A percentile compares a stretch with the other conserved stretches of the same genome.
These are phyloP conservation scores for Notechis scutatus DNA, from an alignment of 2,113 vertebrate genomes.

Conservation along the genomic window DNA sequence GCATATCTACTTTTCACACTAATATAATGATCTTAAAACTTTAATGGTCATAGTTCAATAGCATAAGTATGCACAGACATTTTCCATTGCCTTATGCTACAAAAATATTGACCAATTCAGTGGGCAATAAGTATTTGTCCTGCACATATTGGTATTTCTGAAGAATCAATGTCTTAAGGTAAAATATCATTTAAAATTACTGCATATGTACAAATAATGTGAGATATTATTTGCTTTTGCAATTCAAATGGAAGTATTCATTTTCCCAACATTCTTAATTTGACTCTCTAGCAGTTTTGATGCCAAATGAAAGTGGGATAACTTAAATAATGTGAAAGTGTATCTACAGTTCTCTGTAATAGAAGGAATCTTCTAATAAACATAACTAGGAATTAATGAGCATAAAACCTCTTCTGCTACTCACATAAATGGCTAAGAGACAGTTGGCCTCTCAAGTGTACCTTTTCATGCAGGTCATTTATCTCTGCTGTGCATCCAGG, in stretches of 20 bases:
- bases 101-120: background rate
- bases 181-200: background rate
- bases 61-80: background rate
- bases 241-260: background rate
- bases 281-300: background rate
- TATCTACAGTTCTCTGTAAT: background rate
- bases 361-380: constrained; percentile 8
- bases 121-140: background rate
- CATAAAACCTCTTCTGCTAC: background rate
- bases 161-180: background rate
- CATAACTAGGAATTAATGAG: constrained; percentile 1
- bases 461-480: constrained; percentile 84
- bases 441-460: constrained; percentile 46
- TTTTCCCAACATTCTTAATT: background rate
- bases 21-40: background rate
- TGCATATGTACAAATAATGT: background rate
- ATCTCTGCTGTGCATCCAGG: constrained; percentile 81
- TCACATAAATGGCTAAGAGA: constrained; percentile 24
- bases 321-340: background rate
- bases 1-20: background rate
- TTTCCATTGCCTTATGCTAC: background rate
- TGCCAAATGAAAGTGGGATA: background rate
- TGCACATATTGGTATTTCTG: background rate
- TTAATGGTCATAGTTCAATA: background rate
- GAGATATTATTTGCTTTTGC: background rate